Evolutionary conservation across 2,797 vertebrate genomes (phyloP), one percentile per base, ranked within the genome.

Genomic region (Carduelis carduelis): DNA sequence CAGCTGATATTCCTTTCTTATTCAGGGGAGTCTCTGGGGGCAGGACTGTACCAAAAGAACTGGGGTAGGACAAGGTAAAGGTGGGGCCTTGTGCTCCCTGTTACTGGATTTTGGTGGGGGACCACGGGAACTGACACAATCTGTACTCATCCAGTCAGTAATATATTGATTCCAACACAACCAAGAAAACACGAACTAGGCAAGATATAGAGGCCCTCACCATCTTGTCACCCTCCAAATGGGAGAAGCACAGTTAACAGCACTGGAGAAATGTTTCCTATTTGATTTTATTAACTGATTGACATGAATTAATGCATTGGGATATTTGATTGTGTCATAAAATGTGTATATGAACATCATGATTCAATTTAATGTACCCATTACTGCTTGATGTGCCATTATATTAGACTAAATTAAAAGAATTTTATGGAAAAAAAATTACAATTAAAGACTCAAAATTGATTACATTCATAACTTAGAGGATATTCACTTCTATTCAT

Each of bases 401-500:
- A 98, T 98, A 98, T 98, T 98, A 98, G 98, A 97, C 97, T 98
- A 98, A 98, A 98, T 98, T 98, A 98, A 98, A 98, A 98, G 97
- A 97, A 96, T 98, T 98, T 98, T 98, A 98, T 98, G 98, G 98
- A 98, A 98, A 98, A 97, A 98, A 98, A 98, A 98, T 98, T 98
- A 97, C 97, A 98, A 98, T 98, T 98, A 98, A 98, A 97, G 97
- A 95, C 96, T 98, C 93, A 97, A 98, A 98, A 97, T 98, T 98
- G 97, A 98, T 98, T 98, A 97, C 97, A 96, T 98, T 98, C 97
- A 98, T 98, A 98, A 98, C 97, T 98, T 98, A 97, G 96, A 96
- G 96, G 96, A 97, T 97, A 98, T 90, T 97, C 96, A 95, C 69
- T 98, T 96, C 89, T 97, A 97, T 98, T 98, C 97, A 97, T 97